A percentile compares a stretch with the other conserved stretches of the same genome.
Evolutionary conservation across 2,113 vertebrate genomes (phyloP).

Genomic region (Percina caprodes): DNA sequence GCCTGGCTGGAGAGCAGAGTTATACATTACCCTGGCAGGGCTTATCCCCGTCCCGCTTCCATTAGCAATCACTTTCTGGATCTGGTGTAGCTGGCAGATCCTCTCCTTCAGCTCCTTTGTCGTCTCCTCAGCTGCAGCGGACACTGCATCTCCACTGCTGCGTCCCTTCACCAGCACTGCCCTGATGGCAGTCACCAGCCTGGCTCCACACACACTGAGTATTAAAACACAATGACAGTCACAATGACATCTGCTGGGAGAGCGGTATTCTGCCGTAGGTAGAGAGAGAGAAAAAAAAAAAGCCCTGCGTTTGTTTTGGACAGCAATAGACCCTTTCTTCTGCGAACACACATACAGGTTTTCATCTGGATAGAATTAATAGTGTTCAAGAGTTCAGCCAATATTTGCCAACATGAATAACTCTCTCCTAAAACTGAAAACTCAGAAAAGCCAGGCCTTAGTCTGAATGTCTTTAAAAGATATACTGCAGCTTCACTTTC

Average conservation of each 20-base stretch:
- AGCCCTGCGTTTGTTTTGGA: conserved; percentile 37
- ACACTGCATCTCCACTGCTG: conserved; percentile 85
- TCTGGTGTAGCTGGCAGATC: conserved; percentile 87
- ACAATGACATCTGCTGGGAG: neutral
- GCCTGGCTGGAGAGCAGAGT: conserved; percentile 13
- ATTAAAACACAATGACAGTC: conserved; percentile 21
- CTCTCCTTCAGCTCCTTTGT: conserved; percentile 87
- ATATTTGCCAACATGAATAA: conserved; percentile 69
- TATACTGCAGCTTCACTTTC: conserved; percentile 66
- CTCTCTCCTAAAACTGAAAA: conserved; percentile 35
- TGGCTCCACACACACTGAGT: conserved; percentile 86
- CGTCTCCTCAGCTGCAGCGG: conserved; percentile 84
- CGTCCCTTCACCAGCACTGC: conserved; percentile 89
- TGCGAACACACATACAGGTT: conserved; percentile 25
- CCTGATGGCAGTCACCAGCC: conserved; percentile 89
- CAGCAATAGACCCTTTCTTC: conserved; percentile 15
- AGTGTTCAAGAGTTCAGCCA: conserved; percentile 61
- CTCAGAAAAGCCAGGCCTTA: conserved; percentile 43
- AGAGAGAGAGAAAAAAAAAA: neutral
- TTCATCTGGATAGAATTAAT: conserved; percentile 68
- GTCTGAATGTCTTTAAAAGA: conserved; percentile 57
- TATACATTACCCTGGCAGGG: conserved; percentile 90
- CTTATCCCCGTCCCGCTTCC: conserved; percentile 85
- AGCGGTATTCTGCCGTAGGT: neutral
- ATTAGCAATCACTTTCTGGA: conserved; percentile 73